A percentile compares a stretch with the other conserved stretches of the same genome.
Evolutionary conservation across 30 jellyfish, hydroid and myxozoan genomes (phyloP).

Genomic region (Rhopilema esculentum): DNA sequence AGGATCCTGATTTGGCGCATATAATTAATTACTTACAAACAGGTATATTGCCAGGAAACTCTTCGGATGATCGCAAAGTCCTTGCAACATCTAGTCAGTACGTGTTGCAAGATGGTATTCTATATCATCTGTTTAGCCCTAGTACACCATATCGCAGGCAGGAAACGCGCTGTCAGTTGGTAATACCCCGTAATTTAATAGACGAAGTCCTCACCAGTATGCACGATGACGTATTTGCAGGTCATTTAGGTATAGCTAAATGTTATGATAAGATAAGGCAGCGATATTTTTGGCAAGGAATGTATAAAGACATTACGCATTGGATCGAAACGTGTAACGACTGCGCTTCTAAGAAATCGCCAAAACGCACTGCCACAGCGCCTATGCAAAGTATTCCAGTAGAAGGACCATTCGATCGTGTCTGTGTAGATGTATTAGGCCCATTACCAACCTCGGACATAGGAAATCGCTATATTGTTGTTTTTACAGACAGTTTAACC

Average conservation of each 20-base stretch:
- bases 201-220: conserved; percentile 41
- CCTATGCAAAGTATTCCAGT: conserved; percentile 73
- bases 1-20: conserved; percentile 49
- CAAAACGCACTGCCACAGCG: conserved; percentile 50
- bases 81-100: conserved; percentile 34
- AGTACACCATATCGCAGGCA: conserved; percentile 43
- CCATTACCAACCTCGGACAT: conserved; percentile 63
- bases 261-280: conserved; percentile 55
- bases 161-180: conserved; percentile 61
- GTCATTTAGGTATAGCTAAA: conserved; percentile 72
- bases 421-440: conserved; percentile 61
- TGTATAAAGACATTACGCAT: conserved; percentile 58
- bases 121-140: conserved; percentile 70
- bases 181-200: conserved; percentile 46
- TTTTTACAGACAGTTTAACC: conserved; percentile 65
- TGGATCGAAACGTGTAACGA: conserved; percentile 69
- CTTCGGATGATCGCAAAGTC: conserved; percentile 65
- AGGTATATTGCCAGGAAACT: conserved; percentile 52
- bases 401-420: conserved; percentile 69
- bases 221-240: conserved; percentile 71
- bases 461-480: conserved; percentile 66
- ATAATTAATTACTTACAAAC: conserved; percentile 30
- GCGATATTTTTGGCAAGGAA: conserved; percentile 74
- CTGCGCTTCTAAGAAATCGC: conserved; percentile 72
- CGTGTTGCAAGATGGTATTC: conserved; percentile 39